Conservation (phyloP, 2,888 invertebrate species). For the Ornithoptera priamus region DNA sequence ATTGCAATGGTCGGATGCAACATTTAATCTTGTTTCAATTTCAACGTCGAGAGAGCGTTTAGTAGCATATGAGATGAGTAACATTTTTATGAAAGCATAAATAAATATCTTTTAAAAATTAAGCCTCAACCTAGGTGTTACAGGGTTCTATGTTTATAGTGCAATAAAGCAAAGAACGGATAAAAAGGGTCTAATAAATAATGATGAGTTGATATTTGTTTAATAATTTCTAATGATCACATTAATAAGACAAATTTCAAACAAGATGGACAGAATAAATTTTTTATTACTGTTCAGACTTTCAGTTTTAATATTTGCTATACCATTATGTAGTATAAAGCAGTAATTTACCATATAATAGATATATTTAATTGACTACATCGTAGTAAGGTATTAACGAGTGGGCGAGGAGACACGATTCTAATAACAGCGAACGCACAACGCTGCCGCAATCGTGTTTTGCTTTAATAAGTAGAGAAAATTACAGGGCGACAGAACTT, state of each 20-base stretch:
- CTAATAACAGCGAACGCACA: slow-evolving; percentile 16
- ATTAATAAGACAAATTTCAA: too few species aligned
- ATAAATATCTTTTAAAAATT: too few species aligned
- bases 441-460: slow-evolving; percentile 23
- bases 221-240: too few species aligned
- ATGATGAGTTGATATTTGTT: too few species aligned
- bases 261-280: too few species aligned
- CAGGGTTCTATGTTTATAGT: too few species aligned
- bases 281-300: not conserved
- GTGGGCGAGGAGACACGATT: slow-evolving; percentile 20
- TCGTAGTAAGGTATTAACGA: slow-evolving; percentile 8
- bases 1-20: not conserved
- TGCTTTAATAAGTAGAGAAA: slow-evolving; percentile 26
- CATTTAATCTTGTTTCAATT: slow-evolving; percentile 10
- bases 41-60: not conserved
- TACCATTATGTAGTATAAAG: not conserved
- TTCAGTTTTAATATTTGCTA: not conserved
- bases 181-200: too few species aligned
- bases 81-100: not conserved
- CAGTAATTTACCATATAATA: not conserved
- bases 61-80: not conserved
- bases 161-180: too few species aligned
- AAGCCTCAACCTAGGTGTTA: too few species aligned
- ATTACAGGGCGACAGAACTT: slow-evolving; percentile 22
- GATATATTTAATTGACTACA: slow-evolving; percentile 6